These are phyloP conservation scores for Athalia cordata DNA, from an alignment of 2,888 invertebrate species.

Conservation along the genomic window DNA sequence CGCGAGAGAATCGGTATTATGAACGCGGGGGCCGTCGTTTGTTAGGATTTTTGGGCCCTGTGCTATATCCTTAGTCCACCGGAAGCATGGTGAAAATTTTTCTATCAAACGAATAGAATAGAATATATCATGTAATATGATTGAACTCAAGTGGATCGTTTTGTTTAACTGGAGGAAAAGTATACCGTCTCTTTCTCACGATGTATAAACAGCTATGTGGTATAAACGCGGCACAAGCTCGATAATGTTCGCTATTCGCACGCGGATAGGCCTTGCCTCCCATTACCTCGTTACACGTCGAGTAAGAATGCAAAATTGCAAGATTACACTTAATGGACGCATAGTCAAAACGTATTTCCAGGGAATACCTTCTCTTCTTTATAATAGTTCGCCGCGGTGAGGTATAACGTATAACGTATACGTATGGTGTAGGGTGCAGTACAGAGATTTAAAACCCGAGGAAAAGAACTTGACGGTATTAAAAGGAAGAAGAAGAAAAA, in stretches of 20 bases:
- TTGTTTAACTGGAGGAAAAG: conserved; percentile 2
- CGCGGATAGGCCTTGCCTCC: conserved; percentile 19
- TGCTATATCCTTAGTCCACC: background rate
- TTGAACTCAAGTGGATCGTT: background rate
- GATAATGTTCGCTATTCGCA: conserved; percentile 18
- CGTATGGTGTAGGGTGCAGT: background rate
- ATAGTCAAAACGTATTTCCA: conserved; percentile 26
- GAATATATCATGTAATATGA: too few relatives aligned
- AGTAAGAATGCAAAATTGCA: conserved; percentile 43
- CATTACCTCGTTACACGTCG: conserved; percentile 42
- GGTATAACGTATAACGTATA: background rate
- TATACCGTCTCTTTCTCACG: conserved; percentile 30
- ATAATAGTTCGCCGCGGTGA: too few relatives aligned
- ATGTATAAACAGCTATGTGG: conserved; percentile 1
- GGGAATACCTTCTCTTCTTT: conserved; percentile 17
- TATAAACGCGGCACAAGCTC: background rate
- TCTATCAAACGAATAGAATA: conserved; percentile 14
- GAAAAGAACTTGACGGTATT: background rate
- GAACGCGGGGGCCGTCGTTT: background rate
- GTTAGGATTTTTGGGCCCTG: background rate
- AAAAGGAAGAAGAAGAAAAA: background rate
- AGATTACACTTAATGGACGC: conserved; percentile 39
- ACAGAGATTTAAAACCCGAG: conserved; percentile 11
- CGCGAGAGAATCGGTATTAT: background rate
- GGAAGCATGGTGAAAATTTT: conserved; percentile 4